Base-by-base conservation (phyloP, 2,888 invertebrate genomes). In the Mesorhabditis sp. region DNA sequence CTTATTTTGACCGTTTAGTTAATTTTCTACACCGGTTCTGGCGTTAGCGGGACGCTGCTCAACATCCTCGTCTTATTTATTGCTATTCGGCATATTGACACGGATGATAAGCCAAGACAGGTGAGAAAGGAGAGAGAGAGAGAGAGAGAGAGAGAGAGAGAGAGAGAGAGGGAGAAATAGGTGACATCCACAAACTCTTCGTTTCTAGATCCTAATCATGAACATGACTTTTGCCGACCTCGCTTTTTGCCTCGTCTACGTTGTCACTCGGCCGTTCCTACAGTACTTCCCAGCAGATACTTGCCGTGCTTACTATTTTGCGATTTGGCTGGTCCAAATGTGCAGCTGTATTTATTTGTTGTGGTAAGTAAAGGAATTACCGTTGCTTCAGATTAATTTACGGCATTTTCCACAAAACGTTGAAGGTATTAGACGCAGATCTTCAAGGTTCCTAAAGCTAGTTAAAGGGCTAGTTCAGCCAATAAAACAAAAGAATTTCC, bases 171-270 rank as follows among this genome's bases (percentile, higher is more conserved):
- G 2, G 28, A 28, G 28, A 28, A 44, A 13, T 13, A 44, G 13
- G 4, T 66, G 41, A 66, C 43, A 43, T 65, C 42, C 15, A 70
- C 45, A 65, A 43, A 65, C 15, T 68, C 65, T 72, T 28, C 66
- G 4, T 43, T 69, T 78, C 44, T 63, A 83, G 83, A 82, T 84
- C 45, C 79, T 84, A 68, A 84, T 84, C 5, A 84, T 84, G 50
- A 83, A 85, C 78, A 84, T 84, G 84, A 84, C 84, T n/a, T 73
- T 81, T 13, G 82, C 84, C 4, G 84, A 84, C 72, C 73, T 84
- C 15, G 65, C 83, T 58, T 79, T 83, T 70, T 83, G 84, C 66
- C 72, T 82, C 4, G 76, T 83, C 64, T 84, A 84, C 72, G 81
- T 84, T 80, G 68, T 79, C 58, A 83, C 84, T 5, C 70, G 84